phyloP scores from a whole-genome alignment of 2,888 invertebrate genomes.

The Leuctra nigra region DNA sequence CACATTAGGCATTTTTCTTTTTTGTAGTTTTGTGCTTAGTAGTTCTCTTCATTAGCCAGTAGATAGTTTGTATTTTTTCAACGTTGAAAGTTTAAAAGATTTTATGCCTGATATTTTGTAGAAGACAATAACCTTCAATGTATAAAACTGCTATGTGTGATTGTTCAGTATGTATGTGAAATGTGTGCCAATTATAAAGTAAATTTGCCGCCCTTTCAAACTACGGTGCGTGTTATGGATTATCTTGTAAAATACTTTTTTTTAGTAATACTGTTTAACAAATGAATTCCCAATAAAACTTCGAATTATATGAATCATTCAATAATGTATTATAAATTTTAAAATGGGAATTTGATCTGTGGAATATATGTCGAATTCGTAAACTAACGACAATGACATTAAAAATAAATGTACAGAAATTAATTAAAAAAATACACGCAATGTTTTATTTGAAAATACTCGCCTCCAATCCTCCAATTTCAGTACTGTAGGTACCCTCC shows the following conservation, averaged over 20 bases:
- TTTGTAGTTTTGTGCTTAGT: conserved; percentile 14
- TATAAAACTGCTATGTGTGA: conserved; percentile 2
- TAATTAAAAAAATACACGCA: conserved; percentile 9
- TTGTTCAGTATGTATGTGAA: conserved; percentile 13
- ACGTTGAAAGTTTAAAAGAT: background rate
- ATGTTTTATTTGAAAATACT: conserved; percentile 1
- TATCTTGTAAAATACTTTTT: background rate
- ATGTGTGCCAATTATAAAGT: conserved; percentile 16
- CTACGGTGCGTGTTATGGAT: background rate
- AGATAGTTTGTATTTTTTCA: conserved; percentile 6
- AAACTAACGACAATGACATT: background rate
- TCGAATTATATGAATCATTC: conserved; percentile 7
- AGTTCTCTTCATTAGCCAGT: conserved; percentile 4
- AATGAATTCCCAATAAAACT: conserved; percentile 1
- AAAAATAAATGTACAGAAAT: conserved; percentile 6
- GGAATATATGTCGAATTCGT: conserved; percentile 7
- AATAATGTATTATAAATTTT: conserved; percentile 10
- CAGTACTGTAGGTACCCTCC: too few relatives aligned
- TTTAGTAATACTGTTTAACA: background rate
- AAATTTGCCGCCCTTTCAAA: conserved; percentile 13
- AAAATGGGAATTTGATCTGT: background rate
- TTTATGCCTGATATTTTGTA: conserved; percentile 15
- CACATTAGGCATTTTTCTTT: conserved; percentile 2
- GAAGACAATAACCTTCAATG: conserved; percentile 17
- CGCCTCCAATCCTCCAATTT: too few relatives aligned